Base-by-base conservation (phyloP, 2,113 vertebrate species). In the Scophthalmus maximus region DNA sequence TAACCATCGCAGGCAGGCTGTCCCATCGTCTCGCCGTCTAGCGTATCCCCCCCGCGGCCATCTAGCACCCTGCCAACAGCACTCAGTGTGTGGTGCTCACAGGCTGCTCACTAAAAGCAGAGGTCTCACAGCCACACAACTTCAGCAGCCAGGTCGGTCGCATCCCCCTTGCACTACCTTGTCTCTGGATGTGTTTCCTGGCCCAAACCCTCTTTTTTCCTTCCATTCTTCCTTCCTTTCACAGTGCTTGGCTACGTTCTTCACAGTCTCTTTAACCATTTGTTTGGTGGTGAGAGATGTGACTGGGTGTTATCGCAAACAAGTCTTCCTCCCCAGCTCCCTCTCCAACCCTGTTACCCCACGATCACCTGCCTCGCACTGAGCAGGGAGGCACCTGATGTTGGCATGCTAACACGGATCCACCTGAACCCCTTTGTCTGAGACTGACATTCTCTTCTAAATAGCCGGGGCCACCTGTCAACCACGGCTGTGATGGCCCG, bases 51-150 rank as follows among this genome's bases (percentile, higher is more conserved):
- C 38, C 46, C 46, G 46, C 17, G 55, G 77, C 77, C 55, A 36
- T 83, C 50, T 84, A 68, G 74, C 75, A 65, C 78, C 74, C 85
- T 92, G 89, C 86, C 88, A 90, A 59, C 78, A 81, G 68, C 73
- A 44, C 76, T 78, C 77, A 67, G 63, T 23, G 52, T 79, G 61
- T 70, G 62, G 46, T 51, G 60, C 46, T 77, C 60, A 42, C 62
- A 66, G 61, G 76, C 84, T 82, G 88, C 76, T 87, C 85, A 70
- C 79, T 79, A 78, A 60, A 73, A 79, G 82, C 81, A 72, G 60
- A 78, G 59, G 56, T 86, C 62, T 87, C 82, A 72, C 70, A 70
- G 76, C 68, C 82, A 74, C 79, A 80, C 56, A 14, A 56, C 75
- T 77, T 68, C 47, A 62, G 65, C 58, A 64, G 78, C 53, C 63